These are phyloP conservation scores for Mus minutoides DNA, from an alignment of 2,797 vertebrate genomes.

Conservation along the genomic window DNA sequence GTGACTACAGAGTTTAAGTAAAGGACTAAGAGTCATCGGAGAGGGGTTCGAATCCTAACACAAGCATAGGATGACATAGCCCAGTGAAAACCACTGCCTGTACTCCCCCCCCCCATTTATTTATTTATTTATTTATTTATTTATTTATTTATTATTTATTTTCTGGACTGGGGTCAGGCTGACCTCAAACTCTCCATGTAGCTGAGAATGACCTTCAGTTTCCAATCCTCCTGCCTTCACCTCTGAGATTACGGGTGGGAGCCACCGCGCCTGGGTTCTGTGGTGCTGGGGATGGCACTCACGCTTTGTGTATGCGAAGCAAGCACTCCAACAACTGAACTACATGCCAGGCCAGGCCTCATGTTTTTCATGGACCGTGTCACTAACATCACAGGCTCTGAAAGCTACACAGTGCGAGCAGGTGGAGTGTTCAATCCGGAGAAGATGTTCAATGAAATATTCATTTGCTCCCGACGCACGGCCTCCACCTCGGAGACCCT, in stretches of 20 bases:
- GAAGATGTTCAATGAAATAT: conserved; percentile 30
- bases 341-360: not conserved
- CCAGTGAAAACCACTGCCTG: not conserved
- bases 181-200: not conserved
- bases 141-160: too few relatives aligned
- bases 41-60: not conserved
- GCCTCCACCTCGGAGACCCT: not conserved
- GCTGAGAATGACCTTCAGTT: not conserved
- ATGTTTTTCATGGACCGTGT: not conserved
- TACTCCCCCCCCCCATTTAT: too few relatives aligned
- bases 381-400: not conserved
- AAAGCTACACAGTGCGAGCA: not conserved
- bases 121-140: too few relatives aligned
- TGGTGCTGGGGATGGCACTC: not conserved
- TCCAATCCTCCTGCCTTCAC: not conserved
- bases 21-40: not conserved
- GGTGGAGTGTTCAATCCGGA: not conserved
- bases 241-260: not conserved
- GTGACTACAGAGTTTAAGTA: not conserved
- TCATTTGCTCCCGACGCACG: not conserved
- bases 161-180: not conserved
- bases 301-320: too few relatives aligned
- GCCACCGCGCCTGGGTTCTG: not conserved
- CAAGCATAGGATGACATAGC: not conserved
- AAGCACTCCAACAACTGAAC: not conserved